Conservation (phyloP, 2,113 vertebrate genomes). For the Cyprinodon tularosa region DNA sequence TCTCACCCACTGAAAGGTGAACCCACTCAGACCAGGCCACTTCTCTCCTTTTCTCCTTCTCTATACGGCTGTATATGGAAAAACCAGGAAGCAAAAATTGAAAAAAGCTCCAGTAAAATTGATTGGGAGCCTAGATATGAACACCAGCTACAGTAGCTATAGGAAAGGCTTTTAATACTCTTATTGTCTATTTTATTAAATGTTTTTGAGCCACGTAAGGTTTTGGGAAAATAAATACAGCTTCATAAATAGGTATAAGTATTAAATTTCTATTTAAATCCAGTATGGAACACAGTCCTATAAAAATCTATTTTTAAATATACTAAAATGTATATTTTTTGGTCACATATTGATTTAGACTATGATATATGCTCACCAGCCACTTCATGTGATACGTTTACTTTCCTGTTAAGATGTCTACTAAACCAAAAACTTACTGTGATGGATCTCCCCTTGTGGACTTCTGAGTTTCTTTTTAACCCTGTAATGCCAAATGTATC, state of each 20-base stretch:
- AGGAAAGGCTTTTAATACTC: not conserved
- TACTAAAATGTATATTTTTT: not conserved
- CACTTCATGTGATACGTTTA: not conserved
- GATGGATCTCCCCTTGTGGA: no score
- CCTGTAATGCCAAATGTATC: no score
- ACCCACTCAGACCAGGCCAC: slow-evolving; percentile 55
- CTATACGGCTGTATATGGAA: slow-evolving; percentile 46
- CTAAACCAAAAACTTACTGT: no score
- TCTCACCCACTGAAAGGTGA: slow-evolving; percentile 65
- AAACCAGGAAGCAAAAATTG: slow-evolving; percentile 28
- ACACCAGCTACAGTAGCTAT: not conserved
- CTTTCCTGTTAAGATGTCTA: not conserved
- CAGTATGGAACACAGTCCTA: not conserved
- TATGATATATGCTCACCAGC: not conserved
- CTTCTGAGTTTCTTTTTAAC: no score
- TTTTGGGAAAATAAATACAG: not conserved
- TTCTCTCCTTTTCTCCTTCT: slow-evolving; percentile 47
- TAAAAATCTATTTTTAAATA: not conserved
- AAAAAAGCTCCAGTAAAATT: slow-evolving; percentile 13
- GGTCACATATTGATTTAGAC: not conserved
- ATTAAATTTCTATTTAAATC: not conserved
- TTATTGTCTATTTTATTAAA: not conserved
- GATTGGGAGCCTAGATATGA: not conserved
- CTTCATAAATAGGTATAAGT: not conserved
- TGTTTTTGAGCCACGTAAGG: no score